Conservation (phyloP, 2,113 vertebrate species). For the Phoenicopterus ruber region DNA sequence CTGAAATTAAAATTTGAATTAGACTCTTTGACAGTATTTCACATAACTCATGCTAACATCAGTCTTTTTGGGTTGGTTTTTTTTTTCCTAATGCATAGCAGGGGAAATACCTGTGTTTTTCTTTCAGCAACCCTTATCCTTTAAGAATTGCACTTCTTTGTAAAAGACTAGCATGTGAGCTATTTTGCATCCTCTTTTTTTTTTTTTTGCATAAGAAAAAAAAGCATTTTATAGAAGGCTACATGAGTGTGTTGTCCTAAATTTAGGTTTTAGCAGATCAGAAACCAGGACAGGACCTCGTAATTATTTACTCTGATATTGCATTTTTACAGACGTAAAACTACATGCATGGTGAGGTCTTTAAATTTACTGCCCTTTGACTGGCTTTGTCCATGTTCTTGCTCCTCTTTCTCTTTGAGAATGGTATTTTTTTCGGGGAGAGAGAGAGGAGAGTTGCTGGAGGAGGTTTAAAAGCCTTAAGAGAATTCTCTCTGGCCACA, state of each 20-base stretch:
- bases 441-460: neutral
- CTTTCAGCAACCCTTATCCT: neutral
- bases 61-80: neutral
- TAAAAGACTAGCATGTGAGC: neutral
- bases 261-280: neutral
- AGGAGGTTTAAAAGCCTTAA: neutral
- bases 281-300: neutral
- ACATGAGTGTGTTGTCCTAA: neutral
- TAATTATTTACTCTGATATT: neutral
- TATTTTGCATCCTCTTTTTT: neutral
- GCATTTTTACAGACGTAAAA: neutral
- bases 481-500: neutral
- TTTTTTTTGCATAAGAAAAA: neutral
- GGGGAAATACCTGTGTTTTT: neutral
- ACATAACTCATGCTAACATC: neutral
- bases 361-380: neutral
- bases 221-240: neutral
- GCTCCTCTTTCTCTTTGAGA: neutral
- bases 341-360: neutral
- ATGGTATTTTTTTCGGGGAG: neutral
- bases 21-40: neutral
- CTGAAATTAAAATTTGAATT: conserved; percentile 1
- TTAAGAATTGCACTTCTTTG: neutral
- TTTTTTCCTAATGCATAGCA: neutral
- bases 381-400: neutral